Evolutionary conservation across 2,113 vertebrate genomes (phyloP).

Genomic region (Alethe castanea): DNA sequence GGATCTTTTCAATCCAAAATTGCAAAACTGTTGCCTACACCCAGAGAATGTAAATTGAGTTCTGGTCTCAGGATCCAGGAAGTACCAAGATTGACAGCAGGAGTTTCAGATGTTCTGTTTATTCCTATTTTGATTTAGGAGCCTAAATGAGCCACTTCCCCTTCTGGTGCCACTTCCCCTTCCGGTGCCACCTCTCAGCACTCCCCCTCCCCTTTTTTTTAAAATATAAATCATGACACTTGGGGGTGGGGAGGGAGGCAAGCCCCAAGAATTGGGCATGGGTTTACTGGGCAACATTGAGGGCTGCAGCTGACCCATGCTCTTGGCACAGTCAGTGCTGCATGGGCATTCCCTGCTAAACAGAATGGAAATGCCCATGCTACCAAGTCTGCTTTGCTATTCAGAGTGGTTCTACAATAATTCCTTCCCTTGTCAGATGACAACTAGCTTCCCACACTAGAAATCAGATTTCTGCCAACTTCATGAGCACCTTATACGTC

Average conservation of each 20-base stretch:
- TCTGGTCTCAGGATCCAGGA: background rate
- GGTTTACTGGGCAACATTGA: background rate
- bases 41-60: background rate
- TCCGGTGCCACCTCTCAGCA: background rate
- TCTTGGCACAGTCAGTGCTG: background rate
- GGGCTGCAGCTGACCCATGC: background rate
- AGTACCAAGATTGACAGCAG: background rate
- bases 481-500: background rate
- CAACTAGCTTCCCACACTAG: background rate
- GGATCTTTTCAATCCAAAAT: background rate
- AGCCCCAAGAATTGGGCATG: background rate
- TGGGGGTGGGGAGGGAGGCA: background rate
- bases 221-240: background rate
- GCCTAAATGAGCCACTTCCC: background rate
- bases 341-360: background rate
- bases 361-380: background rate
- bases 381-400: background rate
- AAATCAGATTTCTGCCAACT: background rate
- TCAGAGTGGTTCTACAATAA: background rate
- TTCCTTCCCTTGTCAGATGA: background rate
- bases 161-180: background rate
- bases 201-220: background rate
- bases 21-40: background rate
- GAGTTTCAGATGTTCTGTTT: background rate
- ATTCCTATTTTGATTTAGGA: background rate